phyloP scores from a whole-genome alignment of 2,797 vertebrate species.

The Pagetopsis macropterus region DNA sequence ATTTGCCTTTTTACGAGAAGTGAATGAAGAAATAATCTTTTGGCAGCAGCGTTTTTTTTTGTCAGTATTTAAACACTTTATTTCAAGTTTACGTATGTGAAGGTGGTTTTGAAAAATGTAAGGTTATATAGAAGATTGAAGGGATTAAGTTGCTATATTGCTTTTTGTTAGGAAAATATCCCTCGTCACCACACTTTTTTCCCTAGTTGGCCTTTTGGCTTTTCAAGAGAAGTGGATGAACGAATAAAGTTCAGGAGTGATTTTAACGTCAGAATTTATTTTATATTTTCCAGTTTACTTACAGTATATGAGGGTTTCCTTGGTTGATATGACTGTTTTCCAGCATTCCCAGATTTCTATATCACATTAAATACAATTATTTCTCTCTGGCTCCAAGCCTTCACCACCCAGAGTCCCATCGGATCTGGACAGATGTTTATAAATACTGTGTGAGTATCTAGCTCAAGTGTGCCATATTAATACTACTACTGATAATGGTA shows the following conservation, averaged over 20 bases:
- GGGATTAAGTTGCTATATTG: conserved; percentile 6
- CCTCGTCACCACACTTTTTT: too few relatives aligned
- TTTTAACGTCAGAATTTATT: conserved; percentile 36
- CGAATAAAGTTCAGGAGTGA: background rate
- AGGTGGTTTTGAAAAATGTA: conserved; percentile 13
- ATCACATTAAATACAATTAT: conserved; percentile 16
- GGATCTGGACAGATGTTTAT: conserved; percentile 60
- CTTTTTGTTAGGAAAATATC: too few relatives aligned
- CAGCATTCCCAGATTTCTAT: conserved; percentile 19
- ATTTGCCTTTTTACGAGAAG: too few relatives aligned
- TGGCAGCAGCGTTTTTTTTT: too few relatives aligned
- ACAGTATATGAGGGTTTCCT: background rate
- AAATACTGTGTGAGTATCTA: conserved; percentile 69
- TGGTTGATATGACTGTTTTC: conserved; percentile 1
- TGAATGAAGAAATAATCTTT: too few relatives aligned
- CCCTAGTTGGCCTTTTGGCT: conserved; percentile 4
- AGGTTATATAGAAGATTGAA: background rate
- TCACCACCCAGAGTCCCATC: conserved; percentile 40
- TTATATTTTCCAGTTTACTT: background rate
- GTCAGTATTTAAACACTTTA: too few relatives aligned
- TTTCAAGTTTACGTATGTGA: background rate
- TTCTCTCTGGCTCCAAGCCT: conserved; percentile 63
- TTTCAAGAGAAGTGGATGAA: conserved; percentile 9
- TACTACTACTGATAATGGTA: conserved; percentile 59
- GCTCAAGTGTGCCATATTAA: conserved; percentile 73